A percentile compares a stretch with the other conserved stretches of the same genome.
phyloP scores from a whole-genome alignment of 2,113 vertebrate species.

The Phaethon lepturus region DNA sequence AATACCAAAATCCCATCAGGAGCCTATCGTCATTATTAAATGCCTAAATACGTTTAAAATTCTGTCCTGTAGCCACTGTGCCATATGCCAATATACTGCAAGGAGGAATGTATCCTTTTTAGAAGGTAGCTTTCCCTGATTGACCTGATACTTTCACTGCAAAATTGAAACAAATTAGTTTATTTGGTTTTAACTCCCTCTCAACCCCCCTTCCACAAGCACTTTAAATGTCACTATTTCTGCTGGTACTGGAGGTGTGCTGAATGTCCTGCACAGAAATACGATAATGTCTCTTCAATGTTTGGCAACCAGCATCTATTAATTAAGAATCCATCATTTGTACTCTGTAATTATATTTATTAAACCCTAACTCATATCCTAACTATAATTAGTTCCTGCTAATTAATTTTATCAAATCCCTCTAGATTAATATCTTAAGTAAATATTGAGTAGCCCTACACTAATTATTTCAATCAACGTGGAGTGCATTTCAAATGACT shows the following conservation, averaged over 20 bases:
- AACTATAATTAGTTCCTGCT: slow-evolving; percentile 84
- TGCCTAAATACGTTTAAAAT: background rate
- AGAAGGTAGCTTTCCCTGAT: background rate
- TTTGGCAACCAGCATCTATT: slow-evolving; percentile 82
- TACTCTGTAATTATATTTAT: slow-evolving; percentile 84
- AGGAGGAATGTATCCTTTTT: background rate
- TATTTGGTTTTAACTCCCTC: slow-evolving; percentile 24
- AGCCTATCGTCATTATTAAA: background rate
- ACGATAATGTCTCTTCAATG: slow-evolving; percentile 75
- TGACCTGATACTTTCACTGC: background rate
- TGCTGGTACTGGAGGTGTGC: slow-evolving; percentile 51
- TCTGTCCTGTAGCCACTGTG: background rate
- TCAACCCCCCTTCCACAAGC: background rate
- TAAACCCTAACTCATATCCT: slow-evolving; percentile 83
- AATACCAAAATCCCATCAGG: background rate
- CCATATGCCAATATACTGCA: background rate
- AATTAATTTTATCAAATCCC: slow-evolving; percentile 87
- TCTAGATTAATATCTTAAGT: slow-evolving; percentile 83
- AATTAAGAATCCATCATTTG: slow-evolving; percentile 81
- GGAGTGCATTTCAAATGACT: slow-evolving; percentile 78
- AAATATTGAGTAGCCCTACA: slow-evolving; percentile 85
- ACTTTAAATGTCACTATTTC: slow-evolving; percentile 34
- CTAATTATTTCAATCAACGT: slow-evolving; percentile 84
- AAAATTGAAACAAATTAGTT: slow-evolving; percentile 61
- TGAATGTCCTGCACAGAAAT: slow-evolving; percentile 74